phyloP scores from a whole-genome alignment of 1,140 invertebrate genomes.

The Drosophila orena region DNA sequence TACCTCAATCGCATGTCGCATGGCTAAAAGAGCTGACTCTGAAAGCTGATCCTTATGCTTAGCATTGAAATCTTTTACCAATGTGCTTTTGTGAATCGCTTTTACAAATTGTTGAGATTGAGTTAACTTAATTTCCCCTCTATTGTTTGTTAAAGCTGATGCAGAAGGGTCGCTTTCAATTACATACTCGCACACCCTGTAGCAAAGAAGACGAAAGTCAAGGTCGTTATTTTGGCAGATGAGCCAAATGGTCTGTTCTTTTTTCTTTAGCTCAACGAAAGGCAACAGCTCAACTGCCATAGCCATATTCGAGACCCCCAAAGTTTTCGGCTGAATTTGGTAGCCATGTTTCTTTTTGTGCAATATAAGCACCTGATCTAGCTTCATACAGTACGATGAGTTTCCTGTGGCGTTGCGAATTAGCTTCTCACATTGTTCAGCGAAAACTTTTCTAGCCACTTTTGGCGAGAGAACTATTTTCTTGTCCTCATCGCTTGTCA shows the following conservation, averaged over 20 bases:
- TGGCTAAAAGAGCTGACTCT: slow-evolving; percentile 60
- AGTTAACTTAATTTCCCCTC: neutral
- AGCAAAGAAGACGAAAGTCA: slow-evolving; percentile 66
- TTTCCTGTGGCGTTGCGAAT: slow-evolving; percentile 62
- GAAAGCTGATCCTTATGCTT: slow-evolving; percentile 60
- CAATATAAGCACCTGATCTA: slow-evolving; percentile 73
- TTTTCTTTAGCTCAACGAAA: slow-evolving; percentile 70
- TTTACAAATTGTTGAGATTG: neutral
- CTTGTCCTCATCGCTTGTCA: slow-evolving; percentile 76
- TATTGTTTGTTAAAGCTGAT: neutral
- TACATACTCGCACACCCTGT: slow-evolving; percentile 64
- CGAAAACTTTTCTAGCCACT: slow-evolving; percentile 75
- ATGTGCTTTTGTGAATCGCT: slow-evolving; percentile 29
- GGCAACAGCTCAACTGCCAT: slow-evolving; percentile 72
- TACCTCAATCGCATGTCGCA: slow-evolving; percentile 80
- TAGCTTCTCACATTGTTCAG: slow-evolving; percentile 75
- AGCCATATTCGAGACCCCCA: slow-evolving; percentile 65
- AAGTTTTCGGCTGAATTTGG: slow-evolving; percentile 71
- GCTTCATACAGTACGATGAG: slow-evolving; percentile 63
- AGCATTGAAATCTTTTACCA: slow-evolving; percentile 57
- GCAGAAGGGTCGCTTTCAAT: slow-evolving; percentile 27
- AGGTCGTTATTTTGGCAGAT: slow-evolving; percentile 76
- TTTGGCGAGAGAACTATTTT: slow-evolving; percentile 74
- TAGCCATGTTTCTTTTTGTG: slow-evolving; percentile 84
- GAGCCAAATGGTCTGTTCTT: slow-evolving; percentile 65